phyloP scores from a whole-genome alignment of 2,888 invertebrate genomes.

The Allolobophora icterica region DNA sequence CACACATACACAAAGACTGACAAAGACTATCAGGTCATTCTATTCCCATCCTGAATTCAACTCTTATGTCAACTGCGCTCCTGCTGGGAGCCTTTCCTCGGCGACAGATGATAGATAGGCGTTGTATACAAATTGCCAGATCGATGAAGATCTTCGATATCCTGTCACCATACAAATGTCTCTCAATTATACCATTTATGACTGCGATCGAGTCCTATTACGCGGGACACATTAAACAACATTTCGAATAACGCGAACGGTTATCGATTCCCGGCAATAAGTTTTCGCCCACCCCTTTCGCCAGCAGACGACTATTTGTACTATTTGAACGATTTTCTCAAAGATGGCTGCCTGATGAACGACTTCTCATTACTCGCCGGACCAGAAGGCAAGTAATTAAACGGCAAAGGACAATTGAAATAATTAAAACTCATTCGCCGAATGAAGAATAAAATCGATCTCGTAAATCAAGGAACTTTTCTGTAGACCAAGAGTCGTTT shows the following conservation, averaged over 20 bases:
- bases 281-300: neutral
- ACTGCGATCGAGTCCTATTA: neutral
- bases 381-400: neutral
- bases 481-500: neutral
- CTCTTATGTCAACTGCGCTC: neutral
- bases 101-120: neutral
- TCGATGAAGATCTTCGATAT: neutral
- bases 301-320: neutral
- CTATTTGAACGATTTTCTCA: conserved; percentile 13
- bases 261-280: neutral
- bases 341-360: conserved; percentile 3
- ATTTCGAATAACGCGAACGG: neutral
- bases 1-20: neutral
- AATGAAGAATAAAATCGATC: conserved; percentile 8
- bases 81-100: too few species aligned
- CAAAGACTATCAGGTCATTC: neutral
- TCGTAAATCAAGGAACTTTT: neutral
- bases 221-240: conserved; percentile 9
- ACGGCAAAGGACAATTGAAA: neutral
- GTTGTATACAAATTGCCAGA: neutral
- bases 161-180: conserved; percentile 2
- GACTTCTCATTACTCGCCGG: neutral
- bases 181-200: conserved; percentile 4
- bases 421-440: conserved; percentile 17
- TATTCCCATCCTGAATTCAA: neutral